Percentiles rank a stretch among this genome's conserved stretches.
phyloP scores from a whole-genome alignment of 2,113 vertebrate species.

The Eidolon helvum region DNA sequence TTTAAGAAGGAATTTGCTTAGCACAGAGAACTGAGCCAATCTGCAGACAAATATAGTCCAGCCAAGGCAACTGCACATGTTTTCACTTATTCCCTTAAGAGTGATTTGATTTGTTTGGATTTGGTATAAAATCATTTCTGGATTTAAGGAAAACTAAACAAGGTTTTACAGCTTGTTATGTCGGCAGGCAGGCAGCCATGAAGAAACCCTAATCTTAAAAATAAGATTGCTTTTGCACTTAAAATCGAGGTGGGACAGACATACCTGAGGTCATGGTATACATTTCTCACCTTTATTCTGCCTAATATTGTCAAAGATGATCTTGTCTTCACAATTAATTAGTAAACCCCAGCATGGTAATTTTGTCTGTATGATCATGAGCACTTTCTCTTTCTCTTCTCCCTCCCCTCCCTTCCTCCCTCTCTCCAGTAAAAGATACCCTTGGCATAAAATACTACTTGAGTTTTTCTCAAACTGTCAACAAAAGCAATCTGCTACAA shows the following conservation, averaged over 20 bases:
- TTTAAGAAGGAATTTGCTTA: constrained; percentile 28
- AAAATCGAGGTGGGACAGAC: background rate
- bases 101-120: constrained; percentile 51
- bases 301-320: background rate
- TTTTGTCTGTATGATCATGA: background rate
- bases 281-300: background rate
- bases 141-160: constrained; percentile 53
- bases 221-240: constrained; percentile 31
- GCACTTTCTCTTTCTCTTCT: no score
- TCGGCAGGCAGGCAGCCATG: background rate
- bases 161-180: background rate
- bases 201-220: constrained; percentile 19
- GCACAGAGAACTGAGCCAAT: background rate
- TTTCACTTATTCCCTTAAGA: constrained; percentile 51
- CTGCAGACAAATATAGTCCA: background rate
- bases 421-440: background rate
- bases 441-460: background rate
- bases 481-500: constrained; percentile 29
- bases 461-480: constrained; percentile 1
- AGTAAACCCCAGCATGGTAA: background rate
- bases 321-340: background rate
- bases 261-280: background rate
- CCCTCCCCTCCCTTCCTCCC: no score
- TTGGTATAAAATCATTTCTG: constrained; percentile 39
- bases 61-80: background rate